Evolutionary conservation across 1,140 invertebrate genomes (phyloP), one percentile per base, ranked within the genome.

Genomic region (Acromyrmex charruanus): DNA sequence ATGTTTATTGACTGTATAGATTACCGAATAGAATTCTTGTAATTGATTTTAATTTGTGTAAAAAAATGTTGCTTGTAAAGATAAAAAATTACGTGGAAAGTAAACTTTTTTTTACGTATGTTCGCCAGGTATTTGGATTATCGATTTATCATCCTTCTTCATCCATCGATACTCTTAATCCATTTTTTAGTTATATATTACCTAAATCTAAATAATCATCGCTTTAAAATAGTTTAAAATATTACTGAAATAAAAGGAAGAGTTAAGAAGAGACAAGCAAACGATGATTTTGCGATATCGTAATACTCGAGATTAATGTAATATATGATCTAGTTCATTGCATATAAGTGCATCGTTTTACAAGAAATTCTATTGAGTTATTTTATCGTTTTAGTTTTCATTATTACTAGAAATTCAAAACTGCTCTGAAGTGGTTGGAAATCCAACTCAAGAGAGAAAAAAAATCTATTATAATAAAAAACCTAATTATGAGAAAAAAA

Each of bases 81-180:
- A 74, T 59, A 35, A 82, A 82, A 81, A 59, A 81, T 80, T 53
- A 80, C 49, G 21, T 31, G 21, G 21, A 71, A 58, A 71, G 68
- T 58, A 55, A 74, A 84, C 49, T 75, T 82, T 77, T 65, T 79
- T 79, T 51, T 51, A 72, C 61, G 68, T 75, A 68, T 66, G 80
- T 14, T 44, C 44, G 35, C 44, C 49, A 58, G 31, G 16, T 31
- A 35, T n/a, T 39, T 66, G 80, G 4, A 74, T 82, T 74, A 82
- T 82, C 80, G 80, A 82, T 82, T 82, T 74, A 61, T 82, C 55
- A 74, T 74, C 4, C 68, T 82, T 82, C 68, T 61, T 81, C 35
- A 51, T 81, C 31, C 21, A 51, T 12, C 35, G 77, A 55, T 69
- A 55, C n/a, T 72, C 21, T 44, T 59, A 35, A 66, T 72, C 51